Percentiles rank a stretch among this genome's conserved stretches.
These are phyloP conservation scores for Spilarctia lutea DNA, from an alignment of 2,888 invertebrate species.

Conservation along the genomic window DNA sequence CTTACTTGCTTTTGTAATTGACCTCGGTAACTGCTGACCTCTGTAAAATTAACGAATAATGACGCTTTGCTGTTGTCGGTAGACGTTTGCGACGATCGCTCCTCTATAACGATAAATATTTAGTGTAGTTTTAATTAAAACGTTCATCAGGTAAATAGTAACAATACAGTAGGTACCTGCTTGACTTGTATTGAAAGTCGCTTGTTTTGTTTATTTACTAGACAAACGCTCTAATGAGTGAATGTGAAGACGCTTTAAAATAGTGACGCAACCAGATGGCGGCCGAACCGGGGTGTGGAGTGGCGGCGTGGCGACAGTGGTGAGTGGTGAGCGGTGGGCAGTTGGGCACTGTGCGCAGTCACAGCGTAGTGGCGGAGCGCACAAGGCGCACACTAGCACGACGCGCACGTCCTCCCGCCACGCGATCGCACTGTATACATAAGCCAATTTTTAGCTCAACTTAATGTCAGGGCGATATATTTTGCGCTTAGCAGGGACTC, in stretches of 20 bases:
- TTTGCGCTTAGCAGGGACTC: not conserved
- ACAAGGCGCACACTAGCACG: not conserved
- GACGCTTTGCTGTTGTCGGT: not conserved
- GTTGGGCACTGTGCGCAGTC: not conserved
- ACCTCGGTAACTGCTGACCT: not conserved
- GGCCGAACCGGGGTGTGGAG: not conserved
- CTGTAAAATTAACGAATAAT: not conserved
- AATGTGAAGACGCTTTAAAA: not conserved
- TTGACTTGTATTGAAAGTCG: not conserved
- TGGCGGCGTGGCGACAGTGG: not conserved
- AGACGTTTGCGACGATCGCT: not conserved
- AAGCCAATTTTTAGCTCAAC: not conserved
- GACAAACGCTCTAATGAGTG: not conserved
- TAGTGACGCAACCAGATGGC: constrained; percentile 3
- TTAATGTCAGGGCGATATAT: not conserved
- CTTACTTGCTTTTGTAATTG: not conserved
- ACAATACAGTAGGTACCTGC: not conserved
- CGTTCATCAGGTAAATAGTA: not conserved
- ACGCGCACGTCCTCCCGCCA: not conserved
- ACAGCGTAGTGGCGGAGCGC: not conserved
- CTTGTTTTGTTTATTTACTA: not conserved
- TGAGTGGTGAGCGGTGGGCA: not conserved
- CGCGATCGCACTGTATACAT: not conserved
- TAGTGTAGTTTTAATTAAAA: not conserved
- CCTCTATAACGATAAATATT: not conserved